These are phyloP conservation scores for Halcyon smyrnensis DNA, from an alignment of 2,797 vertebrate species.

Conservation along the genomic window DNA sequence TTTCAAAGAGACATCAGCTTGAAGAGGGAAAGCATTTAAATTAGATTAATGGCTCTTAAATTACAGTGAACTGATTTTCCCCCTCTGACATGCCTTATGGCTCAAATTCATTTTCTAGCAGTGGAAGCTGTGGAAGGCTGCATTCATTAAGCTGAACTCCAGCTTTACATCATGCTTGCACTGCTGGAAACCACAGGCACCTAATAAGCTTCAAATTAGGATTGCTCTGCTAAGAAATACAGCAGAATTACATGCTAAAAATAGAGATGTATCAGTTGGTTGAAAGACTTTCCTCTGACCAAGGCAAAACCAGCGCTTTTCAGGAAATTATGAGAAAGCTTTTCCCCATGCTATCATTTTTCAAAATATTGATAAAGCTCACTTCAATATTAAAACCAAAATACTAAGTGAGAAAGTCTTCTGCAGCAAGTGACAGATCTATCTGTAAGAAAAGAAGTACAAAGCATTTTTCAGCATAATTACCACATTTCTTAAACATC, in stretches of 20 bases:
- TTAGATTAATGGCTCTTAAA: background rate
- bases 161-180: background rate
- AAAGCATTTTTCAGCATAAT: background rate
- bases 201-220: background rate
- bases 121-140: background rate
- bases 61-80: background rate
- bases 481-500: background rate
- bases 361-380: background rate
- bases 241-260: background rate
- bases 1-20: background rate
- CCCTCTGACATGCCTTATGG: background rate
- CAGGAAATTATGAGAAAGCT: background rate
- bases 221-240: background rate
- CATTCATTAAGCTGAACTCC: background rate
- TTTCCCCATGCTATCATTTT: background rate
- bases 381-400: background rate
- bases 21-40: background rate
- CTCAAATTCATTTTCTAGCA: background rate
- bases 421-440: background rate
- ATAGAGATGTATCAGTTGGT: background rate
- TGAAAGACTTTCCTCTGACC: background rate
- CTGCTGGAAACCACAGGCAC: background rate
- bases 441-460: background rate
- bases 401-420: background rate
- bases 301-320: background rate